Conservation (phyloP, 2,797 vertebrate species). For the Geotrypetes seraphini region DNA sequence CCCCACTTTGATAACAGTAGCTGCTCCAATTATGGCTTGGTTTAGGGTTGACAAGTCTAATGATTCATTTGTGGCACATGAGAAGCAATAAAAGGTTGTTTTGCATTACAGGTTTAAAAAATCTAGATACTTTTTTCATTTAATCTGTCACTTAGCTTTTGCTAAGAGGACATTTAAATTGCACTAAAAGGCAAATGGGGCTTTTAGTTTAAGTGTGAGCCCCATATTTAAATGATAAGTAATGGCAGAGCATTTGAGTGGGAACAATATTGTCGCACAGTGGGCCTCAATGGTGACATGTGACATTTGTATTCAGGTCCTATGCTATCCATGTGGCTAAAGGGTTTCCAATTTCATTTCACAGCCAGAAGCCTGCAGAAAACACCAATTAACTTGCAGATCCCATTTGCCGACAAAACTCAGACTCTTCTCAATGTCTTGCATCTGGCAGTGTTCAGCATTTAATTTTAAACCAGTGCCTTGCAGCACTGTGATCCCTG, state of each 20-base stretch:
- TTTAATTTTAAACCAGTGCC: constrained; percentile 45
- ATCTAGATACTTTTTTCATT: constrained; percentile 52
- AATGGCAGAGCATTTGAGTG: constrained; percentile 41
- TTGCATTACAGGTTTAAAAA: constrained; percentile 57
- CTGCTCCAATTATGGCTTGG: constrained; percentile 65
- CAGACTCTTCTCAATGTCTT: constrained; percentile 42
- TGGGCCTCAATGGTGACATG: constrained; percentile 49
- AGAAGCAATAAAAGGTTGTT: constrained; percentile 58
- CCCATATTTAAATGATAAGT: constrained; percentile 58
- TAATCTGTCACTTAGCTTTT: constrained; percentile 63
- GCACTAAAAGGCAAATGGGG: constrained; percentile 51
- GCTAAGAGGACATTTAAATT: constrained; percentile 59
- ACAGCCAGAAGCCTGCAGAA: constrained; percentile 60
- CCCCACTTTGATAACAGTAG: constrained; percentile 61
- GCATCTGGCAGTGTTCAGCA: constrained; percentile 47
- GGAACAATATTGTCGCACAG: constrained; percentile 49
- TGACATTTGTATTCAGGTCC: constrained; percentile 63
- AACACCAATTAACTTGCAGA: constrained; percentile 67
- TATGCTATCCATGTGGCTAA: constrained; percentile 57
- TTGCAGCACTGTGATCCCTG: constrained; percentile 27
- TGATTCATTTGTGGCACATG: constrained; percentile 58
- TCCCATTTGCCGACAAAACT: constrained; percentile 55
- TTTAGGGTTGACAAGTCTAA: constrained; percentile 69
- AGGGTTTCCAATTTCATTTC: constrained; percentile 66
- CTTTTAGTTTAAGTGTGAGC: constrained; percentile 61